Evolutionary conservation across 2,113 vertebrate genomes (phyloP).

Genomic region (Enhydra lutris): DNA sequence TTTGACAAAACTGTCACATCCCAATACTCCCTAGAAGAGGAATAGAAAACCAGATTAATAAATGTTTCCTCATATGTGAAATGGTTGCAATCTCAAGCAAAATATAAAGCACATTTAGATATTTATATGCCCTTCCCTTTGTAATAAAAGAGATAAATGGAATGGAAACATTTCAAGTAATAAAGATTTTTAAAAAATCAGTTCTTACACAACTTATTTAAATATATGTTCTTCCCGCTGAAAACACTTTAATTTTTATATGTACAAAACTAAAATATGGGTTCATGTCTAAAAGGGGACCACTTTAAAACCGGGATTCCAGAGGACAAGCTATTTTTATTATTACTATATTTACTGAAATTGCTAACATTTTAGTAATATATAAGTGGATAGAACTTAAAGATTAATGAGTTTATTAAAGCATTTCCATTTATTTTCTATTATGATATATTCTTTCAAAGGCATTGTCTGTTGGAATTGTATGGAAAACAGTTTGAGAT

Average conservation of each 20-base stretch:
- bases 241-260: conserved; percentile 40
- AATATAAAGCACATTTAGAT: not conserved
- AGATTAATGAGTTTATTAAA: not conserved
- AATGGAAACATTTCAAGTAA: not conserved
- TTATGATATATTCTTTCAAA: conserved; percentile 1
- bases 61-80: not conserved
- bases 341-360: not conserved
- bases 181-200: not conserved
- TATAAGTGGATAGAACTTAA: not conserved
- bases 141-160: not conserved
- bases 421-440: not conserved
- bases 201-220: conserved; percentile 22
- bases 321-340: not conserved
- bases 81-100: not conserved
- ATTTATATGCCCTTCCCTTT: not conserved
- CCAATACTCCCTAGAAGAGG: not conserved
- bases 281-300: not conserved
- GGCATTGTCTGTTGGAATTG: not conserved
- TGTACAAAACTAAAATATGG: not conserved
- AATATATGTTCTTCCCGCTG: not conserved
- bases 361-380: not conserved
- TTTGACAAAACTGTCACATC: not conserved
- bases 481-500: not conserved
- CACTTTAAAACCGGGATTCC: not conserved
- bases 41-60: not conserved